phyloP scores from a whole-genome alignment of 2,888 invertebrate species.

The Hirtodrosophila cameraria region DNA sequence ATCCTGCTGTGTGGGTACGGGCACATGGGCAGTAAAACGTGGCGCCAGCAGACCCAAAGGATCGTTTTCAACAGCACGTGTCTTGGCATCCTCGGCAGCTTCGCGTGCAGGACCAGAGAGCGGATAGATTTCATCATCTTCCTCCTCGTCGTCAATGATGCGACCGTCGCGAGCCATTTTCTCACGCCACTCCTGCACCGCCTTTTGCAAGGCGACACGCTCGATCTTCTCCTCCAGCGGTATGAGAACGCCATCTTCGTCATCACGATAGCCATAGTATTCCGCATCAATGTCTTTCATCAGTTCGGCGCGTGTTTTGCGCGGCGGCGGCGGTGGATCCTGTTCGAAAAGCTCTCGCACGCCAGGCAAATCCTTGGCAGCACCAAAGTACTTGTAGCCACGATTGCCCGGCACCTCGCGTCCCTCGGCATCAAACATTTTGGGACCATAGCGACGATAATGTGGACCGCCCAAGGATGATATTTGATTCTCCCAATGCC shows the following conservation, averaged over 20 bases:
- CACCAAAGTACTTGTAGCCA: slow-evolving; percentile 99
- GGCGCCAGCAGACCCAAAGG: slow-evolving; percentile 84
- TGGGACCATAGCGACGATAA: slow-evolving; percentile 94
- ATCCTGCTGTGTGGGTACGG: slow-evolving; percentile 97
- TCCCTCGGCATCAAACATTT: slow-evolving; percentile 96
- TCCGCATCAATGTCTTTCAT: slow-evolving; percentile 99
- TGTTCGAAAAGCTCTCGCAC: slow-evolving; percentile 99
- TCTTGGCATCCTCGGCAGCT: slow-evolving; percentile 66
- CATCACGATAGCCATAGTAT: slow-evolving; percentile 99
- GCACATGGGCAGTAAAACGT: slow-evolving; percentile 92
- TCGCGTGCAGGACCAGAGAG: slow-evolving; percentile 82
- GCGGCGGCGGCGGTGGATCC: slow-evolving; percentile 94
- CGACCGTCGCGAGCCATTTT: slow-evolving; percentile 87
- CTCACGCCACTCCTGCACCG: slow-evolving; percentile 90
- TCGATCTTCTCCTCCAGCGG: slow-evolving; percentile 94
- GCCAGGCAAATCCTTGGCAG: slow-evolving; percentile 98
- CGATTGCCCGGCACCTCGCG: slow-evolving; percentile 98
- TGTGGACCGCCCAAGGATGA: slow-evolving; percentile 97
- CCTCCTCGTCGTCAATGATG: slow-evolving; percentile 89
- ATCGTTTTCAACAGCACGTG: slow-evolving; percentile 64
- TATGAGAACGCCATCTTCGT: slow-evolving; percentile 97
- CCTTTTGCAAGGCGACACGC: slow-evolving; percentile 86
- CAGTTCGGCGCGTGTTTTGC: slow-evolving; percentile 97
- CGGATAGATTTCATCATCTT: slow-evolving; percentile 86
- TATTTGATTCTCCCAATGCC: slow-evolving; percentile 99